Evolutionary conservation across 2,797 vertebrate genomes (phyloP), one percentile per base, ranked within the genome.

Genomic region (Taeniopygia guttata): DNA sequence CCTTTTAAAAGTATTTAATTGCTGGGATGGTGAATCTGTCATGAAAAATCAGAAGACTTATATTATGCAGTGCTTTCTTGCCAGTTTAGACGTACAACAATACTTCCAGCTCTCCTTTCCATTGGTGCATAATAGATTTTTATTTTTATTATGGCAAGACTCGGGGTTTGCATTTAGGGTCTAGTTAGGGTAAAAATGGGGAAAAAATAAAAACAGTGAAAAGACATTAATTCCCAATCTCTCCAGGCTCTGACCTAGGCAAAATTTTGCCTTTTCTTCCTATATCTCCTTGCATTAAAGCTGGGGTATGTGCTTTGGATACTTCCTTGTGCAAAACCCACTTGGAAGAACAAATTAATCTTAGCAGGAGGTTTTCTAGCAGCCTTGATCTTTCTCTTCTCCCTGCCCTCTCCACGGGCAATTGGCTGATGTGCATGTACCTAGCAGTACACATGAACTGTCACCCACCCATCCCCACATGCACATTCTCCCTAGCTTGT

Each of bases 1-100:
- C 79, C 94, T 95, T 94, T 94, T 74, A 0, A n/a, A 92, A 89
- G 67, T 82, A 70, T 94, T 91, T 94, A 82, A 93, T 95, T 97
- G 77, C 59, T 54, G 49, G 29, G 26, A 84, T 91, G 74, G 80
- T 94, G 87, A 90, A 79, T 87, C 52, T 76, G 77, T 89, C 74
- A 70, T 56, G 67, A 91, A 91, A 95, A 87, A 84, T 86, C 51
- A 56, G 55, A 40, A 92, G 43, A 78, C 27, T 74, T 74, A 51
- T 81, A 69, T 63, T 84, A 56, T 59, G 79, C 46, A 23, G 14
- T 58, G 36, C 73, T 94, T 93, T 90, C n/a, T 94, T 88, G 64
- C 34, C 45, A 36, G 30, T 91, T 94, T 60, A 90, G 90, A 76
- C 21, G n/a, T 79, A 52, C 11, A 89, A 23, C n/a, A 38, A 26